phyloP scores from a whole-genome alignment of 2,797 vertebrate genomes.

The Siniperca undulata region DNA sequence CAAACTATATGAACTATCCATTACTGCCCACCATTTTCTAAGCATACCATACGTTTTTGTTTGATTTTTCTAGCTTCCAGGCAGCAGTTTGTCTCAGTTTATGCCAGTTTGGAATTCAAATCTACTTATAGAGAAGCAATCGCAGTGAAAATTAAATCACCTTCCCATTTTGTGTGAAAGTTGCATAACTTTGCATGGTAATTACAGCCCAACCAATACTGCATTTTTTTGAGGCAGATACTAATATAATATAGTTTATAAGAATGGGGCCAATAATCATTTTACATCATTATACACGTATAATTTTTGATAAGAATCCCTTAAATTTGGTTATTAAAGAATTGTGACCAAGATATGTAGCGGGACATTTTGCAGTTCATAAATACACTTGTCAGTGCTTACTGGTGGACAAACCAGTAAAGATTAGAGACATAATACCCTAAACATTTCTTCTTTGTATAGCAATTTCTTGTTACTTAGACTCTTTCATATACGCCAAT shows the following conservation, averaged over 20 bases:
- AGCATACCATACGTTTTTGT: not conserved
- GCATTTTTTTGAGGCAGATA: not conserved
- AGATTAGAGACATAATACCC: not conserved
- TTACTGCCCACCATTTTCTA: constrained; percentile 11
- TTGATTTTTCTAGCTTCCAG: not conserved
- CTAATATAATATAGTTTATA: not conserved
- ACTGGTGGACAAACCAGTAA: not conserved
- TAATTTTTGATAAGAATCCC: not conserved
- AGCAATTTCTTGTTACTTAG: not conserved
- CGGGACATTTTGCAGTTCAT: not conserved
- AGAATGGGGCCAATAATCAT: not conserved
- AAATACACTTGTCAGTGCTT: not conserved
- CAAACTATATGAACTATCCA: constrained; percentile 29
- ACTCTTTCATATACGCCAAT: not conserved
- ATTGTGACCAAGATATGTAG: not conserved
- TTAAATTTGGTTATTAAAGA: not conserved
- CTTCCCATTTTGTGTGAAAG: not conserved
- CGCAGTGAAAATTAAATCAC: constrained; percentile 9
- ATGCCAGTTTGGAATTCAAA: constrained; percentile 10
- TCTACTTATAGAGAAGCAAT: not conserved
- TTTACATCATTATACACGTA: not conserved
- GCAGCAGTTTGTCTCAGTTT: constrained; percentile 14
- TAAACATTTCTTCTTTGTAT: not conserved
- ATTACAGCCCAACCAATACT: not conserved
- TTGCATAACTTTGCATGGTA: constrained; percentile 4